Percentiles rank a stretch among this genome's conserved stretches.
These are phyloP conservation scores for Butorides virescens DNA, from an alignment of 2,113 vertebrate species.

Conservation along the genomic window DNA sequence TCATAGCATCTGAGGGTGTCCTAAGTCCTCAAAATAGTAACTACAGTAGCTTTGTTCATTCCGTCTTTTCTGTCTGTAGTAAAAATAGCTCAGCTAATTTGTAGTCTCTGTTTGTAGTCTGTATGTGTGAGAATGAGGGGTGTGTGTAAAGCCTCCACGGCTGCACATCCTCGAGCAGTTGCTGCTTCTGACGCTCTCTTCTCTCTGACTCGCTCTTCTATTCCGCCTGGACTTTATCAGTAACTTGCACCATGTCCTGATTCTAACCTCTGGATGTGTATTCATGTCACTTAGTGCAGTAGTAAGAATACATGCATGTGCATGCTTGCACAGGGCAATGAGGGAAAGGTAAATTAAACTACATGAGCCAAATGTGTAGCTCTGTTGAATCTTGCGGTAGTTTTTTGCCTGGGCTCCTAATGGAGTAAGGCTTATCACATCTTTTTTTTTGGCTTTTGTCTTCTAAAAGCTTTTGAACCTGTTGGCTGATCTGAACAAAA, in stretches of 20 bases:
- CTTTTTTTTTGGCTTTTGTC: conserved; percentile 4
- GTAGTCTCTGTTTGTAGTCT: conserved; percentile 56
- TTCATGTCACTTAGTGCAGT: not conserved
- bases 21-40: conserved; percentile 61
- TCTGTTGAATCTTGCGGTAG: not conserved
- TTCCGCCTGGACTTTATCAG: not conserved
- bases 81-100: conserved; percentile 63
- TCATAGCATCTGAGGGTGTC: conserved; percentile 45
- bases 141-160: conserved; percentile 22
- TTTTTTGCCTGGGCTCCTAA: not conserved
- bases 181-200: not conserved
- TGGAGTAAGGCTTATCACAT: not conserved
- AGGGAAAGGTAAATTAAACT: not conserved
- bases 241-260: not conserved
- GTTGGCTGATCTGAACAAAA: not conserved
- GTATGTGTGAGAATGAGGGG: conserved; percentile 39
- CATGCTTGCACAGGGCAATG: not conserved
- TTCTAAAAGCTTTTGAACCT: conserved; percentile 13
- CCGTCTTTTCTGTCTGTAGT: conserved; percentile 19
- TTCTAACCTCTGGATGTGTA: not conserved
- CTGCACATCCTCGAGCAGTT: not conserved
- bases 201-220: not conserved
- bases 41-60: conserved; percentile 59
- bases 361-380: not conserved
- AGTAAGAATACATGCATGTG: not conserved